Conservation (phyloP, 2,797 vertebrate genomes). For the Harpagifer antarcticus region DNA sequence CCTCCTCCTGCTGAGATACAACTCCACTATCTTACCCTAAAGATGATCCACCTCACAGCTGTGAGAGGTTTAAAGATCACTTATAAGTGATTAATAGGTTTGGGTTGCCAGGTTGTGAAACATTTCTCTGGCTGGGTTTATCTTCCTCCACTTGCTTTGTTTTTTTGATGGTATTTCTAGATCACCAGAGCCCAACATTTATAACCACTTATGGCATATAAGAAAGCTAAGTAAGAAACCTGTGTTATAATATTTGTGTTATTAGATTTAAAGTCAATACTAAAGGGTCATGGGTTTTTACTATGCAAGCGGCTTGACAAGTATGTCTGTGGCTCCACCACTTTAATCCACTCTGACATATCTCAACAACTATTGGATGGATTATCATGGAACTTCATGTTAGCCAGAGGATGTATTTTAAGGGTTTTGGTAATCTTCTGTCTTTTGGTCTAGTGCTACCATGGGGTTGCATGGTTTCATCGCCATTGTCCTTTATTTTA, state of each 20-base stretch:
- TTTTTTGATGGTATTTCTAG: not conserved
- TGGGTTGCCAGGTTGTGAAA: not conserved
- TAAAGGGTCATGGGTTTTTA: not conserved
- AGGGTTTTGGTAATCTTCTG: not conserved
- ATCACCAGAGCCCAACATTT: not conserved
- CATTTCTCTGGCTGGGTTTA: not conserved
- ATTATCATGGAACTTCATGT: not conserved
- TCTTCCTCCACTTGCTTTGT: not conserved
- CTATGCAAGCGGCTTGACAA: not conserved
- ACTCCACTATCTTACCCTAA: conserved; percentile 4
- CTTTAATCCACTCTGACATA: not conserved
- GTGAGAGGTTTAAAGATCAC: conserved; percentile 32
- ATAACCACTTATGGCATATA: not conserved
- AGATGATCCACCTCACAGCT: conserved; percentile 23
- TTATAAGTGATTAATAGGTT: not conserved
- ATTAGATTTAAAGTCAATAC: not conserved
- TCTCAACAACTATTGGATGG: not conserved
- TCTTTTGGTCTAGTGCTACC: not conserved
- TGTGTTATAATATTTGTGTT: not conserved
- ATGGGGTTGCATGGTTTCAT: not conserved
- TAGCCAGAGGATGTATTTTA: not conserved
- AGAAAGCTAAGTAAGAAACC: not conserved
- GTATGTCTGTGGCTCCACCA: not conserved
- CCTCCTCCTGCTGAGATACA: conserved; percentile 36
- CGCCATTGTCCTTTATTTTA: too few relatives aligned